phyloP scores from a whole-genome alignment of 2,797 vertebrate genomes.

The Melanotaenia trifasciata region DNA sequence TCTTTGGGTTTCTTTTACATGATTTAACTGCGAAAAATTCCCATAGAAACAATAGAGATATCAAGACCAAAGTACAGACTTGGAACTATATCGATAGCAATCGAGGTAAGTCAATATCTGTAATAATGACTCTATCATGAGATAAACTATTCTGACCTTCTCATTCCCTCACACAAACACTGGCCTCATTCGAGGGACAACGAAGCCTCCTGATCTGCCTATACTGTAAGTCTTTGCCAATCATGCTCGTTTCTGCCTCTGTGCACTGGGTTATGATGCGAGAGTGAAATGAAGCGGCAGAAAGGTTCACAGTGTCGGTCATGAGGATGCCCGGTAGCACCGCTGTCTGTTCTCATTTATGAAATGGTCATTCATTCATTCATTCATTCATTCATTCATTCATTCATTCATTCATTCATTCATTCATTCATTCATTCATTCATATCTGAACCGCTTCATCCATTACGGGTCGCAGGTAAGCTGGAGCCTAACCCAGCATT shows the following conservation, averaged over 20 bases:
- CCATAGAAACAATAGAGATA: slow-evolving; percentile 1
- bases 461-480: too few relatives aligned
- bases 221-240: slow-evolving; percentile 25
- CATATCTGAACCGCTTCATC: too few relatives aligned
- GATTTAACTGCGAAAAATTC: slow-evolving; percentile 2
- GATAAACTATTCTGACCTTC: slow-evolving; percentile 32
- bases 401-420: too few relatives aligned
- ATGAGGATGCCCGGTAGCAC: slow-evolving; percentile 5
- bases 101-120: slow-evolving; percentile 39
- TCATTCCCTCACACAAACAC: slow-evolving; percentile 56
- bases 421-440: too few relatives aligned
- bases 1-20: neutral
- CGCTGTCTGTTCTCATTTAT: slow-evolving; percentile 3
- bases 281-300: slow-evolving; percentile 41
- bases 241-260: slow-evolving; percentile 19
- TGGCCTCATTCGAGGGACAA: slow-evolving; percentile 18
- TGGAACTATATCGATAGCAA: neutral
- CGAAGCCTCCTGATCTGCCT: slow-evolving; percentile 24
- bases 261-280: slow-evolving; percentile 24
- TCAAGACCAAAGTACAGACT: slow-evolving; percentile 12
- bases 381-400: too few relatives aligned
- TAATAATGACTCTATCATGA: slow-evolving; percentile 37
- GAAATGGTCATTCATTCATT: too few relatives aligned
- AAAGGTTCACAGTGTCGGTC: slow-evolving; percentile 23
- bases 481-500: too few relatives aligned